Conservation (phyloP, 2,888 invertebrate species). For the Hypena proboscidalis region DNA sequence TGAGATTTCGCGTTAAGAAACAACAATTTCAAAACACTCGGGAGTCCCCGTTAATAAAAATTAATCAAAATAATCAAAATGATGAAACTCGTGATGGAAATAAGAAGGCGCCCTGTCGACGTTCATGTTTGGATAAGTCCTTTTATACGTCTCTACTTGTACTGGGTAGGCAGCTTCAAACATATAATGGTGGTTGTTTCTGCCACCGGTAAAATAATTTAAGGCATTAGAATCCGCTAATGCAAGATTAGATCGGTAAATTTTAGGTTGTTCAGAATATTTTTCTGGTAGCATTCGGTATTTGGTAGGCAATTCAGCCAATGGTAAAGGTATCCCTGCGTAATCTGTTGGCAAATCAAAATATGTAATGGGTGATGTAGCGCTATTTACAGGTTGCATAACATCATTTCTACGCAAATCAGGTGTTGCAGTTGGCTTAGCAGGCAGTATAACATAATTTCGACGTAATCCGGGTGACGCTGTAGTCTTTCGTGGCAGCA, state of each 20-base stretch:
- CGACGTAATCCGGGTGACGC: no score
- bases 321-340: background rate
- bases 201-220: slow-evolving; percentile 33
- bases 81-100: slow-evolving; percentile 59
- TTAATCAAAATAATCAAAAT: slow-evolving; percentile 58
- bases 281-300: background rate
- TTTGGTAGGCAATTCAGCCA: background rate
- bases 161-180: slow-evolving; percentile 39
- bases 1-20: no score
- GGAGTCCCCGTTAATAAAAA: no score
- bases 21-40: no score
- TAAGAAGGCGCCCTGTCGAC: slow-evolving; percentile 47
- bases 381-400: no score
- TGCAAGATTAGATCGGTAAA: slow-evolving; percentile 21
- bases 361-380: no score
- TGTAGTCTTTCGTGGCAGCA: no score
- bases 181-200: slow-evolving; percentile 39
- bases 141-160: slow-evolving; percentile 24
- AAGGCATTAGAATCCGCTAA: slow-evolving; percentile 36
- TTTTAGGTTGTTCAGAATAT: slow-evolving; percentile 4
- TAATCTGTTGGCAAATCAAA: background rate
- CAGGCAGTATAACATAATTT: no score
- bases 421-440: no score
- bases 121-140: slow-evolving; percentile 24
- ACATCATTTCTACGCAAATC: no score